Base-by-base conservation (phyloP, 1,140 invertebrate genomes). In the Trypoxylus dichotomus region DNA sequence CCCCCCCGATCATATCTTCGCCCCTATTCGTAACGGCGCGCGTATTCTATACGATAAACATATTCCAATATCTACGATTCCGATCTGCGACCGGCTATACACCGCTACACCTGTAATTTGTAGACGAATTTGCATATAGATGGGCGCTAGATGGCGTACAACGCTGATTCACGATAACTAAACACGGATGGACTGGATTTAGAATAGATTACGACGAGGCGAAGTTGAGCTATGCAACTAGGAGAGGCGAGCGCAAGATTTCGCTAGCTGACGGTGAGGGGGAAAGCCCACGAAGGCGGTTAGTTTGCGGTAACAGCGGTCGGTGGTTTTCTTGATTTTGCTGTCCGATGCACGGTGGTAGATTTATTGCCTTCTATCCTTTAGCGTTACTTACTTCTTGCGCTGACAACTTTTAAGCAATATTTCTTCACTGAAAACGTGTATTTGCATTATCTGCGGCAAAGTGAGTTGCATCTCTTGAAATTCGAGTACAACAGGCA, bases 51-150 rank as follows among this genome's bases (percentile, higher is more conserved):
- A 54, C 47, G 19, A 29, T 68, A 68, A 24, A 68, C 24, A 68
- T 29, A 29, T 25, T 68, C 27, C 29, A 74, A 42, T 74, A 43
- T 74, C 72, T 74, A 47, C 63, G 71, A 75, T 77, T 77, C 41
- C 71, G 76, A 79, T 79, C 76, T 77, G 78, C 58, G 58, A 60
- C 58, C 21, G 58, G n/a, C 58, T 60, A 60, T 24, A 29, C 27
- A 24, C 72, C 58, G 58, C 78, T 77, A 77, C 78, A 79, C 78
- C 78, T 79, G 76, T 75, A 79, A 79, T 79, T 79, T 79, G 78
- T 74, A 76, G 74, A 29, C 72, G 42, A 37, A 79, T 79, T 79
- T 79, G 72, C 78, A 79, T 79, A 79, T 79, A 79, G 78, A 79
- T 79, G 76, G 76, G 75, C 76, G 63, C 27, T 68, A 37, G 77